Base-by-base conservation (phyloP, 2,797 vertebrate genomes). In the Danionella dracula region DNA sequence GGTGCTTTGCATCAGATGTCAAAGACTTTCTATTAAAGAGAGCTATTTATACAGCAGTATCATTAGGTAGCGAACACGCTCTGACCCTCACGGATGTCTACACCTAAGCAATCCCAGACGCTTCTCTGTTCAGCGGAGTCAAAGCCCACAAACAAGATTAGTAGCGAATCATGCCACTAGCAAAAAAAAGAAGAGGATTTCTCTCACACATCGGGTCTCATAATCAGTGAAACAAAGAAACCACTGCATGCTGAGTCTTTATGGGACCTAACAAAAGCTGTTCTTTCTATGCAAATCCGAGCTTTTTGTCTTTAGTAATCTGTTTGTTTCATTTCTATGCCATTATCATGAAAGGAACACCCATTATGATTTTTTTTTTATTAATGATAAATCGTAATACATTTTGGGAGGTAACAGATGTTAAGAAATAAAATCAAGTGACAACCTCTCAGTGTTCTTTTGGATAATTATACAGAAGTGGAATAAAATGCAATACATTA, bases 1-100 rank as follows among this genome's bases (percentile, higher is more conserved):
- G 54, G 31, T 23, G 55, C 27, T 50, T 7, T 58, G 35, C 45
- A 58, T 53, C 45, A 37, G 41, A 44, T 64, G 45, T 51, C 15
- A 17, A 42, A 66, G 50, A 38, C 16, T 19, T 27, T 7, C 5
- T 55, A 56, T 53, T 51, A 57, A 32, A 38, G 29, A 51, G 29
- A 15, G 66, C 48, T 74, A 50, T 72, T 74, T 62, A 63, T 66
- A 69, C 23, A 10, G 13, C n/a, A 21, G 8, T 69, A 61, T 72
- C 48, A 66, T 55, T 59, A 55, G 50, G 35, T 45, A 60, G 16
- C 34, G 8, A 21, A 23, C 32, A 55, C 5, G 5, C 20, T 53
- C 40, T 60, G 55, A 72, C 32, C 44, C 38, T 41, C 15, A 6
- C 21, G 15, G n/a, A 51, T 11, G 5, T 12, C 31, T 38, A 44